Evolutionary conservation across 2,797 vertebrate genomes (phyloP).

Genomic region (Enteromius treurensis): DNA sequence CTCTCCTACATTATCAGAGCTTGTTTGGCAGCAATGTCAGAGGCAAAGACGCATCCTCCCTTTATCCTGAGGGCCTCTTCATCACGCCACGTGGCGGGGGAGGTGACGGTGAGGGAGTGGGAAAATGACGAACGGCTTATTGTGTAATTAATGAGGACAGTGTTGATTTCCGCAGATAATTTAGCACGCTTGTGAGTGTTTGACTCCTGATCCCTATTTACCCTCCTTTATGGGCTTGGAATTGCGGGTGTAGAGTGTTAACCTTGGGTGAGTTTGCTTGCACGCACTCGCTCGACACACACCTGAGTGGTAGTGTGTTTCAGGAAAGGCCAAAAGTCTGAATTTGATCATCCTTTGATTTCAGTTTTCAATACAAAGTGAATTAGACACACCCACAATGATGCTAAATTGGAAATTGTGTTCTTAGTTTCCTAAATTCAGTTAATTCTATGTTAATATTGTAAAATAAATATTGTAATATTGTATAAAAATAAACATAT

Average conservation of each 20-base stretch:
- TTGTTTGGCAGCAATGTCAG: constrained; percentile 80
- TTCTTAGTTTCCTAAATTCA: not conserved
- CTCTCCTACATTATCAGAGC: constrained; percentile 78
- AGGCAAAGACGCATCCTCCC: constrained; percentile 79
- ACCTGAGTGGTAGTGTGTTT: not conserved
- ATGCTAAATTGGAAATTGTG: not conserved
- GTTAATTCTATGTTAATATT: not conserved
- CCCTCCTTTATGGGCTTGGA: constrained; percentile 77
- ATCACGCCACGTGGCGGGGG: constrained; percentile 56
- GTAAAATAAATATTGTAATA: not conserved
- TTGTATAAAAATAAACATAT: no score
- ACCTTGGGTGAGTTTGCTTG: constrained; percentile 70
- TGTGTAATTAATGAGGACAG: constrained; percentile 84
- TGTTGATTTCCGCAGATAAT: constrained; percentile 83
- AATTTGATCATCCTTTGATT: not conserved
- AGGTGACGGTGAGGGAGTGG: constrained; percentile 59
- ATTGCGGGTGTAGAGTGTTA: constrained; percentile 77
- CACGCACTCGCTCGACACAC: constrained; percentile 63
- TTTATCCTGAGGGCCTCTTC: constrained; percentile 77
- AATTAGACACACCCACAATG: not conserved
- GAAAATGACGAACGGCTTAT: constrained; percentile 79
- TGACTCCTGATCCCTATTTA: constrained; percentile 83
- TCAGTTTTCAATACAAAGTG: not conserved
- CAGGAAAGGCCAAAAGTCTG: not conserved
- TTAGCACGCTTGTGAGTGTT: constrained; percentile 79